Evolutionary conservation across 2,113 vertebrate species (phyloP).

Genomic region (Hemicordylus capensis): DNA sequence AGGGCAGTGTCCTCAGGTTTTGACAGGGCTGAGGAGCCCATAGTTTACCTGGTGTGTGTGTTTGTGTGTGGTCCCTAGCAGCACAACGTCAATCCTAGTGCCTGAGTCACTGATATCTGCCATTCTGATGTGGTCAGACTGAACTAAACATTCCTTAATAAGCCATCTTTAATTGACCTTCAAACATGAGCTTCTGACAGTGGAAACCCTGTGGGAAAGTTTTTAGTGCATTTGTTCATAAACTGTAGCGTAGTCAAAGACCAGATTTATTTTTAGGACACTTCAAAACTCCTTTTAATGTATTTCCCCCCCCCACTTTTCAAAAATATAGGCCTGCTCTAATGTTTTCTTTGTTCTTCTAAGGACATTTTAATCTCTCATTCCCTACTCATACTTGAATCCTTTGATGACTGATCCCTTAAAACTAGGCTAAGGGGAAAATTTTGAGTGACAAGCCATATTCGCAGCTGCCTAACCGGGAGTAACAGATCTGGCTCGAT

Average conservation of each 20-base stretch:
- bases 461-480: slow-evolving; percentile 38
- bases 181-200: neutral
- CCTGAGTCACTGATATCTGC: too few species aligned
- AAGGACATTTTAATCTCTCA: slow-evolving; percentile 36
- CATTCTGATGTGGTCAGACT: neutral
- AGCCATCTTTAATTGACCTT: slow-evolving; percentile 17
- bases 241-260: neutral
- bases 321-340: neutral
- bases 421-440: slow-evolving; percentile 2
- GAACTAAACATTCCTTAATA: neutral
- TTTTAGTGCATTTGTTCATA: neutral
- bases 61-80: too few species aligned
- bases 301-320: neutral
- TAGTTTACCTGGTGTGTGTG: too few species aligned
- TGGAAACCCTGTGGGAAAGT: slow-evolving; percentile 13
- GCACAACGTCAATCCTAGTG: too few species aligned
- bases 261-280: slow-evolving; percentile 17
- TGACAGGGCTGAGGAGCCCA: too few species aligned
- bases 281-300: neutral
- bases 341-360: neutral
- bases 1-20: too few species aligned
- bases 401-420: slow-evolving; percentile 39
- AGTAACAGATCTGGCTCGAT: slow-evolving; percentile 36
- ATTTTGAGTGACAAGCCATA: slow-evolving; percentile 47
- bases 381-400: slow-evolving; percentile 36